Base-by-base conservation (phyloP, 2,113 vertebrate genomes). In the Chaetura pelagica region DNA sequence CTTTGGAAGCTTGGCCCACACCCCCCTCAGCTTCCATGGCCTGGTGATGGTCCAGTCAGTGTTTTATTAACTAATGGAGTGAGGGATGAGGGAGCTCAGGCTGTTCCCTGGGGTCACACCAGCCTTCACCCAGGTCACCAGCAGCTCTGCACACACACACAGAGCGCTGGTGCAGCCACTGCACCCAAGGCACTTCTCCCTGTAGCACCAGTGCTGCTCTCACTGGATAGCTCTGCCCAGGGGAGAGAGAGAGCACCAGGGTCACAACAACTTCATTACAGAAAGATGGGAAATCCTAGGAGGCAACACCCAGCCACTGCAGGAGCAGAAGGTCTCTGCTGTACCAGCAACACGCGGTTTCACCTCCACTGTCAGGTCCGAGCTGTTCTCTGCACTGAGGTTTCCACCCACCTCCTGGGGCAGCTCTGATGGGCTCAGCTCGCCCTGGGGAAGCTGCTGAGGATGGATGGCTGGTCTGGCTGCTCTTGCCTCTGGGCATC, bases 391-490 rank as follows among this genome's bases (percentile, higher is more conserved):
- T 4, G 7, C 26, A 44, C 6, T 29, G 24, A 23, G 13, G 2
- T 3, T 42, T 42, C 42, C 52, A 10, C 6, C 51, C 4, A 7
- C 8, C 57, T 19, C 11, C 77, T 20, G 69, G 58, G 17, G 30
- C 40, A 15, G 40, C 40, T 42, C 40, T 14, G 40, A 12, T 42
- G 71, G 38, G 89, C 69, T 80, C 62, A 44, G 57, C 54, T 58
- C 4, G 0, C 0, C 2, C 9, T 0, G 2, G 58, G 24, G 72
- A 67, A 52, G 27, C 12, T 2, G 12, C 57, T 0, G 5, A 48
- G 46, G 19, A 12, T 0, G 5, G 10, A 19, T 46, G 44, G 16
- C 35, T 54, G 34, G 5, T 54, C 46, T 0, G 3, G 48, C 46
- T 22, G 46, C 46, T 48, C 46, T 20, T 48, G 9, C 3, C 13